phyloP scores from a whole-genome alignment of 2,113 vertebrate genomes.

The Chaetorhynchus papuensis region DNA sequence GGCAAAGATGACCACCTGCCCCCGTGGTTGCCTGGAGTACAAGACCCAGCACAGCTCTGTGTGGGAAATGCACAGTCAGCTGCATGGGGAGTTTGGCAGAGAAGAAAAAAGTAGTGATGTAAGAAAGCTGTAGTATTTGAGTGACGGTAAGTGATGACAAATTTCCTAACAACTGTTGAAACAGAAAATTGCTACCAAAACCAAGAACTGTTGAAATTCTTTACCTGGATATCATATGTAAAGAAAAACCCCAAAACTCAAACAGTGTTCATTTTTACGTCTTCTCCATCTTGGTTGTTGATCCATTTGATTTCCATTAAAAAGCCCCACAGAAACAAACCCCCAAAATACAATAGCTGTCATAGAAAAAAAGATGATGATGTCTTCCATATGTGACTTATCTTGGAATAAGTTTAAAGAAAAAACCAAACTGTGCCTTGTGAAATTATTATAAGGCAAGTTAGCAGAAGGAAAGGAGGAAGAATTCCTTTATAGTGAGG shows the following conservation, averaged over 20 bases:
- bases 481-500: not conserved
- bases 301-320: not conserved
- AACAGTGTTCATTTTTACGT: not conserved
- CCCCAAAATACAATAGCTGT: not conserved
- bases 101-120: not conserved
- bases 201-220: not conserved
- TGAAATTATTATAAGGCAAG: not conserved
- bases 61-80: not conserved
- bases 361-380: not conserved
- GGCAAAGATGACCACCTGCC: not conserved
- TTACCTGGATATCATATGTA: not conserved
- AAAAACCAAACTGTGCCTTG: not conserved
- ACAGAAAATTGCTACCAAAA: not conserved
- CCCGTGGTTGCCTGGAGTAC: not conserved
- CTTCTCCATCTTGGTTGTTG: not conserved
- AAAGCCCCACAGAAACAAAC: rapidly evolving
- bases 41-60: not conserved
- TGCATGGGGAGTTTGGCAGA: not conserved
- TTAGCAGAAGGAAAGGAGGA: not conserved
- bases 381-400: not conserved
- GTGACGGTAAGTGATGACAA: not conserved
- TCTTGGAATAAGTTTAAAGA: not conserved
- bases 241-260: not conserved
- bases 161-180: not conserved
- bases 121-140: not conserved